phyloP scores from a whole-genome alignment of 1,140 invertebrate species.

The Coelopa frigida region DNA sequence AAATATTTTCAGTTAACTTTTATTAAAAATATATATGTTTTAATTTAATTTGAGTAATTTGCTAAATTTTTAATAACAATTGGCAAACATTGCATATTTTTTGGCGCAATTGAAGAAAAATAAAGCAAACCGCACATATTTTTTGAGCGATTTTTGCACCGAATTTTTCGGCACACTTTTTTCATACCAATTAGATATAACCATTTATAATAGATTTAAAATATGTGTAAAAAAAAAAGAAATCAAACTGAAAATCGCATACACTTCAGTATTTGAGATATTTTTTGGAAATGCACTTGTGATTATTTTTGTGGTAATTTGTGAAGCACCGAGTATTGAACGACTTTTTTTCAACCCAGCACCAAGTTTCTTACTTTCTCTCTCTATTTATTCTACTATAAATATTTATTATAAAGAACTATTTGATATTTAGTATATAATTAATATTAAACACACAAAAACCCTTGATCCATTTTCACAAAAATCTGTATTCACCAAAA shows the following conservation, averaged over 20 bases:
- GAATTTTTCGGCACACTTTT: conserved; percentile 8
- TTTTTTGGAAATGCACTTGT: conserved; percentile 14
- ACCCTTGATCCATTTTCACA: too few relatives aligned
- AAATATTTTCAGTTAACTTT: conserved; percentile 5
- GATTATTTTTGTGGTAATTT: conserved; percentile 41
- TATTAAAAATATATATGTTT: not conserved
- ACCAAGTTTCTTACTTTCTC: too few relatives aligned
- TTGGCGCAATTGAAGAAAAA: conserved; percentile 31
- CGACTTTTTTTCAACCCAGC: too few relatives aligned
- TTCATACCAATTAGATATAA: too few relatives aligned
- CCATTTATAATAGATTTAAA: too few relatives aligned
- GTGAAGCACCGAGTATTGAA: conserved; percentile 30
- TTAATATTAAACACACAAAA: too few relatives aligned
- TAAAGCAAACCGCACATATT: conserved; percentile 8
- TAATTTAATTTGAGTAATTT: conserved; percentile 16
- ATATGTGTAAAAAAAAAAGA: too few relatives aligned
- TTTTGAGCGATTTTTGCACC: conserved; percentile 5
- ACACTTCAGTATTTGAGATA: conserved; percentile 2
- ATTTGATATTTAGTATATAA: too few relatives aligned
- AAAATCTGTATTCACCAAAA: too few relatives aligned
- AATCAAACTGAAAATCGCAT: conserved; percentile 1
- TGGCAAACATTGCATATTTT: conserved; percentile 44
- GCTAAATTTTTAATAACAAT: conserved; percentile 20
- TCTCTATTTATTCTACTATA: conserved; percentile 12
- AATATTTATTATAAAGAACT: too few relatives aligned